A percentile compares a stretch with the other conserved stretches of the same genome.
Conservation (phyloP, 2,113 vertebrate genomes). For the Spilogale gracilis region DNA sequence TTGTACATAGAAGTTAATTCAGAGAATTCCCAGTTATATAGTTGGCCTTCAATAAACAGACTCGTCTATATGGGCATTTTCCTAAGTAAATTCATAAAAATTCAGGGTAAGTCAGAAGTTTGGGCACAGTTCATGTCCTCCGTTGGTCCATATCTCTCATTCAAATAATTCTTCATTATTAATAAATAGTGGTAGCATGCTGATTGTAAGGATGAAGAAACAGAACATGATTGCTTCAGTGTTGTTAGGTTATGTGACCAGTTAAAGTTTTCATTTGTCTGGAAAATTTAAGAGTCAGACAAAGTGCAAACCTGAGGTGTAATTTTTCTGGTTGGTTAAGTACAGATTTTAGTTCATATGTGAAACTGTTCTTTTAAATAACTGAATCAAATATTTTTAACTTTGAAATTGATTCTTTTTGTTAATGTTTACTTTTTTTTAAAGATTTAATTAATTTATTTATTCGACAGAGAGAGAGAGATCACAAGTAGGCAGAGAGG, state of each 20-base stretch:
- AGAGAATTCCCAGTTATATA: neutral
- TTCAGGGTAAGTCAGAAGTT: neutral
- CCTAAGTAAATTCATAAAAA: neutral
- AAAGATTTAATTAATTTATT: no score
- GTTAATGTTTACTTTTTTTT: neutral
- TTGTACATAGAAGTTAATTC: neutral
- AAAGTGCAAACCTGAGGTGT: neutral
- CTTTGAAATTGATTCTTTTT: constrained; percentile 36
- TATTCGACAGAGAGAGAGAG: no score
- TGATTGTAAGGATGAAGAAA: neutral
- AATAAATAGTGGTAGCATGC: neutral
- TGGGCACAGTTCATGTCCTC: neutral
- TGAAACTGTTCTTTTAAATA: constrained; percentile 23
- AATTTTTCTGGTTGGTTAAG: neutral
- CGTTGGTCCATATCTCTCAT: neutral
- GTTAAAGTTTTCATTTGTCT: neutral
- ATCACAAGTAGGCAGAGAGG: no score
- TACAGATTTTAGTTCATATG: constrained; percentile 43
- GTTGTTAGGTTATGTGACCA: neutral
- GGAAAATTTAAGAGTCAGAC: neutral
- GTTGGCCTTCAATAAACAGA: neutral
- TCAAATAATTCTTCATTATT: neutral
- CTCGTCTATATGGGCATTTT: neutral
- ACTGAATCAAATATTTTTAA: neutral
- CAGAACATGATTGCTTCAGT: neutral